These are phyloP conservation scores for Capitulum mitella DNA, from an alignment of 2,888 invertebrate genomes.

Conservation along the genomic window DNA sequence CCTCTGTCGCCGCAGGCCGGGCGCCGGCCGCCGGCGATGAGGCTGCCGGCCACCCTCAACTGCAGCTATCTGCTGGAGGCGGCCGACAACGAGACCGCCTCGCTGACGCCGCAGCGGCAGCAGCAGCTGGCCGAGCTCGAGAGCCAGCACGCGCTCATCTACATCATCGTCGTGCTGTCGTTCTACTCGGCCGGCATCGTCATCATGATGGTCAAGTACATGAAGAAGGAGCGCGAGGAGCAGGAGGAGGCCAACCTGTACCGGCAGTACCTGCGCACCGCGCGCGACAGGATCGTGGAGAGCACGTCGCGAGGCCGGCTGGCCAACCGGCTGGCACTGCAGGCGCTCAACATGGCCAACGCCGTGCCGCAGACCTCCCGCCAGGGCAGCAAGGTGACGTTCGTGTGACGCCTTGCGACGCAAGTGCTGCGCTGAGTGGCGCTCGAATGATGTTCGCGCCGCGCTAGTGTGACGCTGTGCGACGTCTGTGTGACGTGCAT, in stretches of 20 bases:
- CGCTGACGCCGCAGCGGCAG: neutral
- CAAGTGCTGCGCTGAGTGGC: no score
- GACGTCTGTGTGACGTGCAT: no score
- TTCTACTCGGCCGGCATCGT: constrained; percentile 39
- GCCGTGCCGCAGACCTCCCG: constrained; percentile 36
- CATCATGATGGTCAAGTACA: constrained; percentile 39
- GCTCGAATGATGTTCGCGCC: no score
- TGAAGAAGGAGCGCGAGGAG: constrained; percentile 38
- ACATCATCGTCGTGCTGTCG: constrained; percentile 39
- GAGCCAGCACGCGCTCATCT: constrained; percentile 40
- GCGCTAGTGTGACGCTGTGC: no score
- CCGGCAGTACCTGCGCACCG: constrained; percentile 40
- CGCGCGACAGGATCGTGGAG: constrained; percentile 35
- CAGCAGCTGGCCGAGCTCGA: constrained; percentile 9
- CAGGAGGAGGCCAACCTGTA: constrained; percentile 42
- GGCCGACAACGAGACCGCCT: neutral
- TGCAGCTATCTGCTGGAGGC: neutral
- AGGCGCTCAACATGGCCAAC: constrained; percentile 39
- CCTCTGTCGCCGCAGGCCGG: no score
- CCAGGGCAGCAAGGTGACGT: constrained; percentile 32
- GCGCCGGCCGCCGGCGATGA: no score
- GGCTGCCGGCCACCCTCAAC: neutral
- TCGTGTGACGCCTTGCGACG: constrained; percentile 27
- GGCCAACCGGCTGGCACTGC: constrained; percentile 38
- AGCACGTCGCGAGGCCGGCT: constrained; percentile 33